A percentile compares a stretch with the other conserved stretches of the same genome.
Evolutionary conservation across 2,113 vertebrate species (phyloP).

Genomic region (Casuarius casuarius): DNA sequence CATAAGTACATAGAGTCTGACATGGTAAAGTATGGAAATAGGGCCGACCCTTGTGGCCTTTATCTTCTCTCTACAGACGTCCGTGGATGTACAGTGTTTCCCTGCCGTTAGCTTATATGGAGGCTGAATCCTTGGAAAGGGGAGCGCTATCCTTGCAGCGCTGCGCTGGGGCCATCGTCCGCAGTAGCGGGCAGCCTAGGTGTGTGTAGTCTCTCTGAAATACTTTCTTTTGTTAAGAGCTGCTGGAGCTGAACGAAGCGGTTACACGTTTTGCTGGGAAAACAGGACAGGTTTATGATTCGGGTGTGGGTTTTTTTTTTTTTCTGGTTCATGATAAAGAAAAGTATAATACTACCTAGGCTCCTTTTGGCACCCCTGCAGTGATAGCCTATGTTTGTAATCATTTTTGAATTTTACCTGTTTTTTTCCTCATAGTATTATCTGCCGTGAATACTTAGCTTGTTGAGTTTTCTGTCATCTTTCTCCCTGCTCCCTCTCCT

Average conservation of each 20-base stretch:
- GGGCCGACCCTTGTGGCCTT: not conserved
- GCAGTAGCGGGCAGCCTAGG: not conserved
- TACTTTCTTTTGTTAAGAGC: not conserved
- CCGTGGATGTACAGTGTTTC: not conserved
- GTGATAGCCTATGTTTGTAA: fast-evolving
- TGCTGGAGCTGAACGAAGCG: fast-evolving
- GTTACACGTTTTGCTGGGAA: not conserved
- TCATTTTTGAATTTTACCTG: not conserved
- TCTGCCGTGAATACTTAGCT: fast-evolving
- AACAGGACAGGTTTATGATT: not conserved
- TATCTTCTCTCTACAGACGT: not conserved
- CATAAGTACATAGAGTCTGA: fast-evolving
- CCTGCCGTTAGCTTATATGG: not conserved
- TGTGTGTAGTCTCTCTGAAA: not conserved
- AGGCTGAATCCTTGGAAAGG: not conserved
- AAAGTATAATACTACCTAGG: fast-evolving
- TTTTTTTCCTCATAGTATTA: fast-evolving
- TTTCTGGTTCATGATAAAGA: not conserved
- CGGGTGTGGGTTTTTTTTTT: no score
- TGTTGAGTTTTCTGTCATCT: not conserved
- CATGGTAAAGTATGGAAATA: fast-evolving
- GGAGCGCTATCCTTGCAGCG: not conserved
- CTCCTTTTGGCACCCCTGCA: fast-evolving
- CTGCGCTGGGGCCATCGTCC: not conserved
- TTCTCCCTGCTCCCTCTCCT: fast-evolving